These are phyloP conservation scores for Pseudomyrmex concolor DNA, from an alignment of 1,140 invertebrate genomes.

Conservation along the genomic window DNA sequence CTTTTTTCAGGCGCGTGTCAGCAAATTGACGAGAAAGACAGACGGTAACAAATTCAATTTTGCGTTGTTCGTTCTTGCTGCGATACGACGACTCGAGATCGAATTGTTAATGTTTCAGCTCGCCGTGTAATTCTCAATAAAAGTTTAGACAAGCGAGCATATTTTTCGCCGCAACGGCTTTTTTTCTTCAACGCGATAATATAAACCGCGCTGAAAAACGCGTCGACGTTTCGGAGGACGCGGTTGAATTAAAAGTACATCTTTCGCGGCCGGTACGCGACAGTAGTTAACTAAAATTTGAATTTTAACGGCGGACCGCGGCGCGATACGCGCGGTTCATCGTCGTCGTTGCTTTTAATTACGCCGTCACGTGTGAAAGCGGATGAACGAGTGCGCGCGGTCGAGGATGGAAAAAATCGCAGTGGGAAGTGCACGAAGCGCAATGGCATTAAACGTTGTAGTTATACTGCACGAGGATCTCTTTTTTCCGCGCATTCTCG, in stretches of 20 bases:
- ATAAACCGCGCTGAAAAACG: neutral
- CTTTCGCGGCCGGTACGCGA: slow-evolving; percentile 8
- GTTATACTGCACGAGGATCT: neutral
- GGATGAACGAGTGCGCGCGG: neutral
- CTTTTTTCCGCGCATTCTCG: neutral
- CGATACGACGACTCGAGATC: neutral
- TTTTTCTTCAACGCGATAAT: slow-evolving; percentile 2
- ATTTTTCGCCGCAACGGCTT: neutral
- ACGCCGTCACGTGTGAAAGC: slow-evolving; percentile 21
- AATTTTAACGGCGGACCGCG: slow-evolving; percentile 38
- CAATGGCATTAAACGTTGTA: neutral
- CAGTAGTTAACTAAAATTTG: slow-evolving; percentile 50
- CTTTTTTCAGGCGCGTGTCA: neutral
- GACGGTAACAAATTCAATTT: slow-evolving; percentile 12
- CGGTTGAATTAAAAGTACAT: slow-evolving; percentile 37
- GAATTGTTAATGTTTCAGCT: neutral
- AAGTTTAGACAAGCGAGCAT: neutral
- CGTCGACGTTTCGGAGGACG: neutral
- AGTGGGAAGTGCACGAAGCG: neutral
- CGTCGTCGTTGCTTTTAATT: slow-evolving; percentile 46
- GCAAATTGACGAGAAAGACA: neutral
- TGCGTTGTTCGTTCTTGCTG: no score
- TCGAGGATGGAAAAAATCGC: neutral
- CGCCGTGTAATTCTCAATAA: slow-evolving; percentile 9
- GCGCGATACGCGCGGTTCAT: slow-evolving; percentile 39